A percentile compares a stretch with the other conserved stretches of the same genome.
Conservation (phyloP, 1,140 invertebrate species). For the Lordiphosa mommai region DNA sequence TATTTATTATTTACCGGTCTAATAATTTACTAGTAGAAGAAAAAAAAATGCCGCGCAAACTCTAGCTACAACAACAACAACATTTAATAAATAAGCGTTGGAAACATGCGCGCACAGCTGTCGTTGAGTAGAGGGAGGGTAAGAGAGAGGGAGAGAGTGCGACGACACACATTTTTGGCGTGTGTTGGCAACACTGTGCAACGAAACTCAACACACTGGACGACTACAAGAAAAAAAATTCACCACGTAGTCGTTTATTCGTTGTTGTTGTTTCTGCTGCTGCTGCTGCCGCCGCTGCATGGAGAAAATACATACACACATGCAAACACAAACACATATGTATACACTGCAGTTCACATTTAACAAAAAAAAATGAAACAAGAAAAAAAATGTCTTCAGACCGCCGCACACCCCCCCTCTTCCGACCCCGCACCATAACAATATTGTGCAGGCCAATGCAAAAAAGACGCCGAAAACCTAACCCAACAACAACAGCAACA, state of each 20-base stretch:
- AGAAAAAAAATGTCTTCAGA: constrained; percentile 10
- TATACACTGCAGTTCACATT: background rate
- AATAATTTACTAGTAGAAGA: background rate
- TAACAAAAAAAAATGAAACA: constrained; percentile 1
- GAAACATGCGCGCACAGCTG: constrained; percentile 73
- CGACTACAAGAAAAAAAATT: constrained; percentile 12
- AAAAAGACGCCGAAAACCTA: constrained; percentile 54
- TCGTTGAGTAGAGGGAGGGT: constrained; percentile 24
- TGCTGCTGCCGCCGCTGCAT: constrained; percentile 39
- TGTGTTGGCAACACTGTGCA: constrained; percentile 65
- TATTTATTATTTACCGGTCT: constrained; percentile 8
- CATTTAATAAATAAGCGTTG: constrained; percentile 65
- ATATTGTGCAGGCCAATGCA: constrained; percentile 17
- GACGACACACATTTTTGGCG: constrained; percentile 25
- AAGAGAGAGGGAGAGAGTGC: constrained; percentile 17
- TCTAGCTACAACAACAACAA: constrained; percentile 27
- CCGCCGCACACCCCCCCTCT: background rate
- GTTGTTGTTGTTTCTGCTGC: constrained; percentile 3
- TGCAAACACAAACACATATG: constrained; percentile 6
- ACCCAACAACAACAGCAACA: constrained; percentile 53
- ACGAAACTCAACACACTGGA: constrained; percentile 7
- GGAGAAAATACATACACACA: constrained; percentile 62
- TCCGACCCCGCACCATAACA: constrained; percentile 9
- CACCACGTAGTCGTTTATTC: constrained; percentile 47
- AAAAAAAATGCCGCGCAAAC: constrained; percentile 60